Evolutionary conservation across 2,888 invertebrate species (phyloP).

Genomic region (Melipona beecheii): DNA sequence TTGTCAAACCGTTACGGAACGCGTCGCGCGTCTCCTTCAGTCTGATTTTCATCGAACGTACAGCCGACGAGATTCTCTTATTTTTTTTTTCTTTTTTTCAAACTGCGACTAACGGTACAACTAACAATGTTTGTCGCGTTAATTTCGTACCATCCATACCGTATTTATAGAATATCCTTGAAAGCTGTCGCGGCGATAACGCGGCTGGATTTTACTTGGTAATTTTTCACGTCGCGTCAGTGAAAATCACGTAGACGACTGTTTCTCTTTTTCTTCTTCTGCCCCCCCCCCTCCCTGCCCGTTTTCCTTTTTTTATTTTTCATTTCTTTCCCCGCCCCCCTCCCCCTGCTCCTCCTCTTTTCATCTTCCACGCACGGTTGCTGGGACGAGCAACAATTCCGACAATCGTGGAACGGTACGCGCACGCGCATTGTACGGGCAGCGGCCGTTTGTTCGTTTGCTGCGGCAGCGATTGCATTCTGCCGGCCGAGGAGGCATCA

Average conservation of each 20-base stretch:
- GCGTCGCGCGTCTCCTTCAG: no score
- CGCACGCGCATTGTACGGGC: constrained; percentile 47
- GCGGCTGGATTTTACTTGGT: constrained; percentile 49
- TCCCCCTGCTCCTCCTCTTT: background rate
- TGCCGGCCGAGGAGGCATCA: constrained; percentile 76
- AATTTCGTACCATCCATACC: background rate
- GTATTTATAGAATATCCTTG: constrained; percentile 43
- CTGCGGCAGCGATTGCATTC: constrained; percentile 69
- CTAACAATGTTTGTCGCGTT: constrained; percentile 4
- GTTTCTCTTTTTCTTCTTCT: constrained; percentile 46
- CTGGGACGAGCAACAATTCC: constrained; percentile 18
- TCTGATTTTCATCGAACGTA: background rate
- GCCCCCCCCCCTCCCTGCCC: no score
- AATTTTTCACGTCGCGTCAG: constrained; percentile 71
- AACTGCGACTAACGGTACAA: background rate
- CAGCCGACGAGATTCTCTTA: background rate
- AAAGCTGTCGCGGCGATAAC: constrained; percentile 29
- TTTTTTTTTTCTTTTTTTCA: no score
- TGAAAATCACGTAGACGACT: constrained; percentile 63
- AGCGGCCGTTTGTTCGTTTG: constrained; percentile 59
- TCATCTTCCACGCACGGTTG: constrained; percentile 31
- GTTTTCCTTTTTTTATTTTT: background rate
- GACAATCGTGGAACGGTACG: constrained; percentile 56
- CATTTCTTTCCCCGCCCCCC: no score
- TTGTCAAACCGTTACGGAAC: no score